A percentile compares a stretch with the other conserved stretches of the same genome.
Evolutionary conservation across 2,888 invertebrate species (phyloP).

Genomic region (Melieria omissa): DNA sequence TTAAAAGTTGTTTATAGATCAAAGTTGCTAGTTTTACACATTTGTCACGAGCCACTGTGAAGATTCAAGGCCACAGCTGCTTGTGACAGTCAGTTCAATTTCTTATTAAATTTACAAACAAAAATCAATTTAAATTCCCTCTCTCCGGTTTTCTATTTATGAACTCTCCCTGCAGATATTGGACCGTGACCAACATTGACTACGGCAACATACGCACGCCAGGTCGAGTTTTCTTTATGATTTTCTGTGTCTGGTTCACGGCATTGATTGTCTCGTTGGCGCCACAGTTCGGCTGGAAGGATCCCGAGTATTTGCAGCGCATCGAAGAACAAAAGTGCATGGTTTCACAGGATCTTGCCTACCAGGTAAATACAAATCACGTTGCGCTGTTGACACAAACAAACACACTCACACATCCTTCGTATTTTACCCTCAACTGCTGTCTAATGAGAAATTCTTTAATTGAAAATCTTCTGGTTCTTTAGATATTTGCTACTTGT

Average conservation of each 20-base stretch:
- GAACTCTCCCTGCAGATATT: constrained; percentile 77
- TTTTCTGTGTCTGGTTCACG: constrained; percentile 90
- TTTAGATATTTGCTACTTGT: constrained; percentile 85
- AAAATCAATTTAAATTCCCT: background rate
- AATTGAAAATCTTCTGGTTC: background rate
- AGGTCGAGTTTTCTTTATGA: constrained; percentile 88
- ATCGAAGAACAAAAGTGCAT: constrained; percentile 87
- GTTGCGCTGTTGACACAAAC: too few relatives aligned
- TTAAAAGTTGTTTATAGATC: too few relatives aligned
- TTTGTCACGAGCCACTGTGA: too few relatives aligned
- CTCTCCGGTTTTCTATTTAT: background rate
- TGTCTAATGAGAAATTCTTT: too few relatives aligned
- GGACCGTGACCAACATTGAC: constrained; percentile 98
- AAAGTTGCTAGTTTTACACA: too few relatives aligned
- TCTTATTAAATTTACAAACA: background rate
- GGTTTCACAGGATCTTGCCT: constrained; percentile 91
- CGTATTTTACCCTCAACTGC: too few relatives aligned
- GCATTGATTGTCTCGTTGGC: constrained; percentile 93
- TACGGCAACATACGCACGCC: constrained; percentile 94
- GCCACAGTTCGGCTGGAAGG: constrained; percentile 95
- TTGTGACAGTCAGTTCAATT: background rate
- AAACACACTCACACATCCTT: too few relatives aligned
- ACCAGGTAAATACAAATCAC: constrained; percentile 74
- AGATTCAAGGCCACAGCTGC: too few relatives aligned
- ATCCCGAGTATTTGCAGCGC: constrained; percentile 86